Evolutionary conservation across 1,140 invertebrate species (phyloP), one percentile per base, ranked within the genome.

Genomic region (Laupala kohalensis): DNA sequence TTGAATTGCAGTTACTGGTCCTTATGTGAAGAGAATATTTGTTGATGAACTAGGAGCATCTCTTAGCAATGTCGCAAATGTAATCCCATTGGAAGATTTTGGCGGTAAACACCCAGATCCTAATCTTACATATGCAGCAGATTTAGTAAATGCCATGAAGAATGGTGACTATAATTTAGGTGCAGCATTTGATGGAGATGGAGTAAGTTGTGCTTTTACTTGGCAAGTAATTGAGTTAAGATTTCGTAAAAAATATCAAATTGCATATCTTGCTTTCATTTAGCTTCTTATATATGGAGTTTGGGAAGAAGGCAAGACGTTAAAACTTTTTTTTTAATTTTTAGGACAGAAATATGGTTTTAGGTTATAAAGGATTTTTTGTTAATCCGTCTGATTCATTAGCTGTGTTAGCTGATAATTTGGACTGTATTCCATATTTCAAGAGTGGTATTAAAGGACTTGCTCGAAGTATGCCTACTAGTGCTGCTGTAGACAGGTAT

Each of bases 391-490:
- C 93, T 73, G 98, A 99, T 81, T 98, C 96, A 12, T 83, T 99
- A 77, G 98, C 98, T 6, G 93, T 99, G 12, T 86, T 99, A 73
- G 97, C 95, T 25, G 90, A 92, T 76, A 91, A 98, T 81, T 82
- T 98, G 30, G 87, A 94, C 63, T 88, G 86, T 76, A 98, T 99
- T 78, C 96, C 96, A 6, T 99, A 98, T 83, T 99, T 99, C 81
- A 82, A 89, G 79, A 89, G 86, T 73, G 92, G 92, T 26, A 85
- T 97, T 1, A 90, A 90, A 79, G 97, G 98, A 23, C 96, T 92
- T 81, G 97, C 97, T 5, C 86, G 98, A 76, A 96, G 93, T 77
- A 99, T 99, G 97, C 98, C 97, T 15, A 99, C 97, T n/a, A 93
- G 93, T 72, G 91, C 90, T 12, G 97, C 97, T 73, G 89, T 99